These are phyloP conservation scores for Chymomyza procnemis DNA, from an alignment of 2,888 invertebrate genomes.

Conservation along the genomic window DNA sequence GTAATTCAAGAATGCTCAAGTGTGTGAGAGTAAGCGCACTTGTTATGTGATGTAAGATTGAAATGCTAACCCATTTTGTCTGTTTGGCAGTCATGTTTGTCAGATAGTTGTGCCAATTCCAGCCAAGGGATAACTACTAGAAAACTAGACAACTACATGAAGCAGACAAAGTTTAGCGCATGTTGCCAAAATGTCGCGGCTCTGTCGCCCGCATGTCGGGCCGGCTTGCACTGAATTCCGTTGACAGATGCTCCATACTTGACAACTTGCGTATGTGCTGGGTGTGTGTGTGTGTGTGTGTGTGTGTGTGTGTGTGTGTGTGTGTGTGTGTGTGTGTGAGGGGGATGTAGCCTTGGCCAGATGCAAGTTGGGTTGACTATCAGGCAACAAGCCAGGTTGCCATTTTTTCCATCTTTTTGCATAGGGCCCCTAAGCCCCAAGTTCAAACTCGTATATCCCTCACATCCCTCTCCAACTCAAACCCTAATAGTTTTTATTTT, in stretches of 20 bases:
- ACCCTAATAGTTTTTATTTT: conserved; percentile 12
- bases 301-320: not conserved
- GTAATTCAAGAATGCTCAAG: not conserved
- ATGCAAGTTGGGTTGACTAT: not conserved
- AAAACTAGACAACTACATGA: not conserved
- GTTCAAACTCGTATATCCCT: not conserved
- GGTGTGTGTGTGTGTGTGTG: not conserved
- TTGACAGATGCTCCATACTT: conserved; percentile 38
- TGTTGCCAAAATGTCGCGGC: conserved; percentile 38
- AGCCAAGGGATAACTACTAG: not conserved
- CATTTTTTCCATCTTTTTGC: not conserved
- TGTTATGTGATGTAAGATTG: conserved; percentile 12
- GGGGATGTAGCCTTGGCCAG: not conserved
- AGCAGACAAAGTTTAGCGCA: conserved; percentile 14
- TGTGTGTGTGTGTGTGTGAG: not conserved
- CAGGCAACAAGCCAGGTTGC: not conserved
- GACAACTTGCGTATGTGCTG: not conserved
- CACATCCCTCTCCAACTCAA: not conserved
- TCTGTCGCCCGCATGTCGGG: conserved; percentile 40
- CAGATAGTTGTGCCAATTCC: conserved; percentile 28
- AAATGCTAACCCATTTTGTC: conserved; percentile 36
- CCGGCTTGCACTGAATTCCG: conserved; percentile 27
- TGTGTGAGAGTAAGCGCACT: not conserved
- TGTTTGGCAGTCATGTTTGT: conserved; percentile 30
- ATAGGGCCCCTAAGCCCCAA: not conserved